Evolutionary conservation across 2,888 invertebrate genomes (phyloP).

Genomic region (Eupithecia inturbata): DNA sequence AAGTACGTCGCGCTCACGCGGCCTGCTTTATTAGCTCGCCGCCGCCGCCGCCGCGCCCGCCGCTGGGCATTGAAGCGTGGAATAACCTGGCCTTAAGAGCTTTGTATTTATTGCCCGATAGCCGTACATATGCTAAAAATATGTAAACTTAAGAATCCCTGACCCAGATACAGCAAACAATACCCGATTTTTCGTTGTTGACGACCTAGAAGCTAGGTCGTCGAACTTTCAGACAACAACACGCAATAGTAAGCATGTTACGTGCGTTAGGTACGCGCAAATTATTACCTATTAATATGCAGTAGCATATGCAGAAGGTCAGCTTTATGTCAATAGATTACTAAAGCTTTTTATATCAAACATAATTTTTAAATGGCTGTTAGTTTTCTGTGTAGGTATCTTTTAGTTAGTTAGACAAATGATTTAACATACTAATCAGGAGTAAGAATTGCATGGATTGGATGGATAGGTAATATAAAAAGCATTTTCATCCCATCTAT

Average conservation of each 20-base stretch:
- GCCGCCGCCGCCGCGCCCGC: too few relatives aligned
- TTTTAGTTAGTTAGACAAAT: too few relatives aligned
- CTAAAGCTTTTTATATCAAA: neutral
- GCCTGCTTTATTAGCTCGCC: too few relatives aligned
- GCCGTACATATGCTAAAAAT: too few relatives aligned
- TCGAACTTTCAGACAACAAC: neutral
- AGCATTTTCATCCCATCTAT: too few relatives aligned
- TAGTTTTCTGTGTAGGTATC: too few relatives aligned
- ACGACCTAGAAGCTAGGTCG: neutral
- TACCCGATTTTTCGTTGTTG: neutral
- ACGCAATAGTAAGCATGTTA: neutral
- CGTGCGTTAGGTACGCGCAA: neutral
- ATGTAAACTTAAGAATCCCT: neutral
- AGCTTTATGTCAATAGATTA: neutral
- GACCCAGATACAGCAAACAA: neutral
- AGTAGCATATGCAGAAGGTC: conserved; percentile 1
- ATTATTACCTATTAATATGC: neutral
- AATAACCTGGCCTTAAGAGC: too few relatives aligned
- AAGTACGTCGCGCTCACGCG: too few relatives aligned
- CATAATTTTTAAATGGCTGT: neutral
- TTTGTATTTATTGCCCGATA: neutral
- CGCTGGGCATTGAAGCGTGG: too few relatives aligned
- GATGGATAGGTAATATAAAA: too few relatives aligned
- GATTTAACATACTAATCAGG: too few relatives aligned
- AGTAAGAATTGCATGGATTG: too few relatives aligned